phyloP scores from a whole-genome alignment of 2,113 vertebrate genomes.

The Noturus placidus region DNA sequence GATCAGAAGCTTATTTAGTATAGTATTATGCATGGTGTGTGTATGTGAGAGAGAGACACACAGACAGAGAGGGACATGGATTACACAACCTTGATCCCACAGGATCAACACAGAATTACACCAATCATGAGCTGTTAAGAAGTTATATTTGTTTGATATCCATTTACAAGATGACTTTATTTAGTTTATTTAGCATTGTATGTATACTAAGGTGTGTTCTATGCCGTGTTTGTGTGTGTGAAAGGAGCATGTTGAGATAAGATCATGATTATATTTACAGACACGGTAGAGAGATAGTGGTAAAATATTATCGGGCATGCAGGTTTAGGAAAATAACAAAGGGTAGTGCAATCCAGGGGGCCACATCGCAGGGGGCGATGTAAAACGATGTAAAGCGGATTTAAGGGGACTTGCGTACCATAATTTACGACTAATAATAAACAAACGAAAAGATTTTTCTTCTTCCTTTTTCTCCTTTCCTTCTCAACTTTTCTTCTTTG shows the following conservation, averaged over 20 bases:
- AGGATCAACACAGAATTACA: background rate
- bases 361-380: too few species aligned
- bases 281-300: background rate
- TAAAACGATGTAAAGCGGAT: background rate
- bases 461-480: too few species aligned
- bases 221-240: background rate
- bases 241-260: background rate
- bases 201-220: background rate
- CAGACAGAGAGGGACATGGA: background rate
- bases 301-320: background rate
- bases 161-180: background rate
- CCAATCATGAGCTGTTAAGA: background rate
- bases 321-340: background rate
- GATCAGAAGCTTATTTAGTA: too few species aligned
- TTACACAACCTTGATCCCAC: background rate
- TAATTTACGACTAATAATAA: too few species aligned
- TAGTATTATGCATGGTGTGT: too few species aligned
- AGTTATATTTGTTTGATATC: background rate
- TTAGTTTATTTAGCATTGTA: background rate
- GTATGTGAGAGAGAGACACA: too few species aligned
- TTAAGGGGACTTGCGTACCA: too few species aligned
- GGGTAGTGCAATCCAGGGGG: background rate
- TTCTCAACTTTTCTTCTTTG: too few species aligned
- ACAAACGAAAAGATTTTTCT: too few species aligned
- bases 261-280: background rate